Percentiles rank a stretch among this genome's conserved stretches.
Conservation (phyloP, 2,888 invertebrate genomes). For the Aethes cnicana region DNA sequence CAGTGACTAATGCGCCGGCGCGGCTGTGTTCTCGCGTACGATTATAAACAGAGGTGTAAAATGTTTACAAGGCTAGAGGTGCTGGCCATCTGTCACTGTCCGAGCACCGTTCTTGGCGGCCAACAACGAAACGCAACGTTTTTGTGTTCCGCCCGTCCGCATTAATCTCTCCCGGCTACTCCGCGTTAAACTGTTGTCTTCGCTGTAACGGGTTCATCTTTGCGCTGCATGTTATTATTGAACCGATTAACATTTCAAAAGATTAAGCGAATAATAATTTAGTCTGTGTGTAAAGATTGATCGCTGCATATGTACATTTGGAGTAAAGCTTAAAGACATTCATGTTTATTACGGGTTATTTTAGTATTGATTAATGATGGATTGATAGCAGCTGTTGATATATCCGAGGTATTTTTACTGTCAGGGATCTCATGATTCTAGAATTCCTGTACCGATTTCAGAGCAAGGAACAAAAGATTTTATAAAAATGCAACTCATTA, state of each 20-base stretch:
- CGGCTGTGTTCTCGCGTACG: slow-evolving; percentile 32
- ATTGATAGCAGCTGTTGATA: no score
- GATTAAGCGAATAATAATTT: slow-evolving; percentile 10
- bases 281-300: background rate
- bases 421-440: no score
- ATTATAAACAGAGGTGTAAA: slow-evolving; percentile 58
- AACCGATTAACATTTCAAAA: slow-evolving; percentile 22
- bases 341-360: no score
- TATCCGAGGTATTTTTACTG: no score
- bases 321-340: no score
- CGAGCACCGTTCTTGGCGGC: slow-evolving; percentile 46
- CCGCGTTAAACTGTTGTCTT: slow-evolving; percentile 12
- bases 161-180: slow-evolving; percentile 27
- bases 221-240: slow-evolving; percentile 17
- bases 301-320: background rate
- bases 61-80: slow-evolving; percentile 62
- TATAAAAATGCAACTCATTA: slow-evolving; percentile 19
- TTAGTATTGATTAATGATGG: no score
- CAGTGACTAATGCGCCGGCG: slow-evolving; percentile 37
- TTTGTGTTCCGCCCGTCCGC: slow-evolving; percentile 31
- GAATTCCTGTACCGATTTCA: no score
- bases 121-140: slow-evolving; percentile 40
- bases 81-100: slow-evolving; percentile 62
- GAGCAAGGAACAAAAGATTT: background rate
- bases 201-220: slow-evolving; percentile 22